Conservation (phyloP, 2,113 vertebrate genomes). For the Cinclus cinclus region DNA sequence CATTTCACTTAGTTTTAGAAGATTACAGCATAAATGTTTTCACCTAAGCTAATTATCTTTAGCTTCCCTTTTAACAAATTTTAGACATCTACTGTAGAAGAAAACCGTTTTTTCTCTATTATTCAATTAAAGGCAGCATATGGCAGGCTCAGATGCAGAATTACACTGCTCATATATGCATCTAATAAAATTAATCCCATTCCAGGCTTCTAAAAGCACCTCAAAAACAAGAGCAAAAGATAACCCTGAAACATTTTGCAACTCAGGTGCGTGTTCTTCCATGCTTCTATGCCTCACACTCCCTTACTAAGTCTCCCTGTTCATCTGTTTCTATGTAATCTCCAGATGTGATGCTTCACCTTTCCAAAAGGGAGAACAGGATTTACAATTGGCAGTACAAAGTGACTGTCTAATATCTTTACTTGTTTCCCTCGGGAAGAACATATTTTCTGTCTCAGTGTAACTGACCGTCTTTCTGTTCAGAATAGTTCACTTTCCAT, state of each 20-base stretch:
- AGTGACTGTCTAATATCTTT: not conserved
- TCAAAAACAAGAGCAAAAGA: not conserved
- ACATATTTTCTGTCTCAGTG: not conserved
- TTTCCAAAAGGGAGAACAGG: not conserved
- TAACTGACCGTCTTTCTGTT: not conserved
- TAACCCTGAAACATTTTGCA: not conserved
- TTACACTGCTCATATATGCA: not conserved
- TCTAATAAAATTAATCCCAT: not conserved
- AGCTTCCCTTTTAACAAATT: not conserved
- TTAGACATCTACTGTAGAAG: not conserved
- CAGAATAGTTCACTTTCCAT: not conserved
- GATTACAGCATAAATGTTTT: not conserved
- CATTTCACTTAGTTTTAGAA: not conserved
- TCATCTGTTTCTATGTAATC: not conserved
- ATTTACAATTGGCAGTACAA: not conserved
- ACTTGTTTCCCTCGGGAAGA: not conserved
- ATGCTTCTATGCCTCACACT: not conserved
- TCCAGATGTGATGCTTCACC: rapidly evolving
- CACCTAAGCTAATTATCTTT: not conserved
- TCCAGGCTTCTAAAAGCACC: not conserved
- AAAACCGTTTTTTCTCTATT: not conserved
- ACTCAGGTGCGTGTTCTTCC: not conserved
- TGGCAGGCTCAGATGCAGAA: not conserved
- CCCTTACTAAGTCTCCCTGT: too few relatives aligned
- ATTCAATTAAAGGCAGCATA: not conserved